Conservation (phyloP, 2,113 vertebrate genomes). For the Eublepharis macularius region DNA sequence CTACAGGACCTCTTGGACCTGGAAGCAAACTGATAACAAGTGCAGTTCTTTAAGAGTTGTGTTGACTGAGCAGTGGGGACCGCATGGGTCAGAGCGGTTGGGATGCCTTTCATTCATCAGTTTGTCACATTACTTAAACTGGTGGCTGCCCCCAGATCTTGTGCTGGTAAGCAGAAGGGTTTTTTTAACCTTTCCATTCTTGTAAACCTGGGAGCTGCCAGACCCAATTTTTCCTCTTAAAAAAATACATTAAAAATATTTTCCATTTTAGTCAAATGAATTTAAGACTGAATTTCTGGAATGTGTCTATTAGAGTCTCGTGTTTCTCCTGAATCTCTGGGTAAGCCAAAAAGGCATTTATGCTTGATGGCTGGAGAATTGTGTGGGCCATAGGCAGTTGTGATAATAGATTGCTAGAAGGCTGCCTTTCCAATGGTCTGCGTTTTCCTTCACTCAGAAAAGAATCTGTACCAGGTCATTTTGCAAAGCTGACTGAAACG, state of each 20-base stretch:
- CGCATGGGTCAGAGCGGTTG: too few species aligned
- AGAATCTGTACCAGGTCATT: conserved; percentile 37
- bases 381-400: conserved; percentile 42
- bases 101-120: too few species aligned
- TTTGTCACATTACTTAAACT: too few species aligned
- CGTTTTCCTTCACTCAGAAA: conserved; percentile 27
- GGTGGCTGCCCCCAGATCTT: too few species aligned
- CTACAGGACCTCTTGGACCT: too few species aligned
- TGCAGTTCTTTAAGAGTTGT: too few species aligned
- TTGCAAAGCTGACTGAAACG: conserved; percentile 31
- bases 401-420: conserved; percentile 49
- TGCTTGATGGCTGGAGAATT: conserved; percentile 37
- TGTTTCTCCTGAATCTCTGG: conserved; percentile 33
- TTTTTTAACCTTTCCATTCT: conserved; percentile 32
- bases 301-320: conserved; percentile 46
- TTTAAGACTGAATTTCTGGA: conserved; percentile 54
- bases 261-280: conserved; percentile 56
- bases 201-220: conserved; percentile 33
- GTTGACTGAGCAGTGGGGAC: too few species aligned
- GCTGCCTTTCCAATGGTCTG: conserved; percentile 50
- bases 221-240: conserved; percentile 35
- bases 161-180: too few species aligned
- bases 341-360: conserved; percentile 41
- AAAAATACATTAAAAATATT: conserved; percentile 48
- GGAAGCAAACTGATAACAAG: too few species aligned